phyloP scores from a whole-genome alignment of 2,113 vertebrate species.

The Bettongia penicillata region DNA sequence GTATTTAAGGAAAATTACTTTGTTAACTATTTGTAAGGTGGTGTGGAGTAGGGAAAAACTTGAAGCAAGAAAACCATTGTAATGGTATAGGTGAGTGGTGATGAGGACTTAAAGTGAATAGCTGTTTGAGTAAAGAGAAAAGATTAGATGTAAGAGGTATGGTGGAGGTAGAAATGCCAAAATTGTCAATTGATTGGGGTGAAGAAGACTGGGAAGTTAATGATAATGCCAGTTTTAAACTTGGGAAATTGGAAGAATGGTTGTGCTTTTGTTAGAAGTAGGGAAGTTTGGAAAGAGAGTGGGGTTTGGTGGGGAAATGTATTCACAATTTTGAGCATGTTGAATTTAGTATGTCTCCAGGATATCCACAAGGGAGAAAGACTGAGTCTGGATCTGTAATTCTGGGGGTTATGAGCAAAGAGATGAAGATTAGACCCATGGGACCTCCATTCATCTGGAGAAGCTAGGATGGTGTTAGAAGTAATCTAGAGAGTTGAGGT shows the following conservation, averaged over 20 bases:
- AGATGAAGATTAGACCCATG: neutral
- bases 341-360: neutral
- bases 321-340: neutral
- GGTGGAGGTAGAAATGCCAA: neutral
- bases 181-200: neutral
- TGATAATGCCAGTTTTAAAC: neutral
- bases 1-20: slow-evolving; percentile 30
- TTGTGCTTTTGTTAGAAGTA: neutral
- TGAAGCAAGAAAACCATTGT: neutral
- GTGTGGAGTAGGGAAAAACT: neutral
- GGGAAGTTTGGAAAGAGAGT: neutral
- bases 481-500: neutral
- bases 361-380: neutral
- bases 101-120: neutral
- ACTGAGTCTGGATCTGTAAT: neutral
- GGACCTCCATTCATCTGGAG: neutral
- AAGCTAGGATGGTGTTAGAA: neutral
- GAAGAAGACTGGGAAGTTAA: neutral
- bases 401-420: neutral
- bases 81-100: neutral
- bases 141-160: neutral
- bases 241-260: neutral
- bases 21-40: neutral
- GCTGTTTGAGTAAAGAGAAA: neutral
- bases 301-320: neutral